These are phyloP conservation scores for Drepana falcataria DNA, from an alignment of 2,888 invertebrate genomes.

Conservation along the genomic window DNA sequence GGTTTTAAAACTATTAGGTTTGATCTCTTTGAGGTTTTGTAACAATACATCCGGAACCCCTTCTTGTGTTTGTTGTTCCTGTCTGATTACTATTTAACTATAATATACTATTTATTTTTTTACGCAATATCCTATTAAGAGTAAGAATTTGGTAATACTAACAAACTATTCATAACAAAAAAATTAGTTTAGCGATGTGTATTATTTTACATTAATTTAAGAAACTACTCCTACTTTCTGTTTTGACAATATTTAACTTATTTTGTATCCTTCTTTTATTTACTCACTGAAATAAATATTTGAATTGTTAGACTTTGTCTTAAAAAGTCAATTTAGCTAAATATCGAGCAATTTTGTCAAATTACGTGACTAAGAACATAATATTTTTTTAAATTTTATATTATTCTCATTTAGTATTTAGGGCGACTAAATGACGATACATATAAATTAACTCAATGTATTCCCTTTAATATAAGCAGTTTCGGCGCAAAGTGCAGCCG, in stretches of 20 bases:
- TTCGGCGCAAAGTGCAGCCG: conserved; percentile 33
- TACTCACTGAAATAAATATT: too few species aligned
- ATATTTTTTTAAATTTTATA: conserved; percentile 48
- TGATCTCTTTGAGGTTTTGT: background rate
- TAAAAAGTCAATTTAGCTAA: background rate
- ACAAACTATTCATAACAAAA: background rate
- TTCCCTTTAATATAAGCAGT: conserved; percentile 61
- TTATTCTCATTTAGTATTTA: conserved; percentile 75
- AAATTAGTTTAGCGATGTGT: background rate
- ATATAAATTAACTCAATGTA: conserved; percentile 67
- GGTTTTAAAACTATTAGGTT: background rate
- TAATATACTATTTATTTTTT: background rate
- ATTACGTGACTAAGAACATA: conserved; percentile 9
- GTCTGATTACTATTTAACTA: background rate
- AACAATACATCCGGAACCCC: background rate
- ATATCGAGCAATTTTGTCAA: conserved; percentile 11
- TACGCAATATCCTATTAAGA: background rate
- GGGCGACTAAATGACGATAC: conserved; percentile 78
- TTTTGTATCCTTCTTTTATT: too few species aligned
- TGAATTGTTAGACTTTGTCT: too few species aligned
- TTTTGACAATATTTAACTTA: too few species aligned
- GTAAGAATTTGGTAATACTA: background rate
- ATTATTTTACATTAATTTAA: background rate
- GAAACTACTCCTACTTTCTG: too few species aligned
- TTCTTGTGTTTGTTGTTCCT: conserved; percentile 1